phyloP scores from a whole-genome alignment of 2,113 vertebrate genomes.

The human (Homo sapiens) region GRCh38 chr17:73525501-73526000 shows the following conservation, averaged over 20 bases:
- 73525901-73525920: neutral
- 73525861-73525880: neutral
- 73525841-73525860: no score
- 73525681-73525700: no score
- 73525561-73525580: fast-evolving
- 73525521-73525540: neutral
- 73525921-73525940: fast-evolving
- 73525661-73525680: neutral
- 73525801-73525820: neutral
- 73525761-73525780: fast-evolving
- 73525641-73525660: neutral
- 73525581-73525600: fast-evolving
- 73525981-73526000: fast-evolving
- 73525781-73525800: neutral
- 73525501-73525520: conserved; percentile 43
- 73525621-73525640: no score
- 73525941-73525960: neutral
- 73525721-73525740: neutral
- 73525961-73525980: fast-evolving
- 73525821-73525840: fast-evolving
- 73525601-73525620: neutral
- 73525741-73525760: neutral
- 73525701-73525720: fast-evolving
- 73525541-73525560: fast-evolving
- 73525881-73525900: neutral